phyloP scores from a whole-genome alignment of 2,113 vertebrate species.

The Drymodes brunneopygia region DNA sequence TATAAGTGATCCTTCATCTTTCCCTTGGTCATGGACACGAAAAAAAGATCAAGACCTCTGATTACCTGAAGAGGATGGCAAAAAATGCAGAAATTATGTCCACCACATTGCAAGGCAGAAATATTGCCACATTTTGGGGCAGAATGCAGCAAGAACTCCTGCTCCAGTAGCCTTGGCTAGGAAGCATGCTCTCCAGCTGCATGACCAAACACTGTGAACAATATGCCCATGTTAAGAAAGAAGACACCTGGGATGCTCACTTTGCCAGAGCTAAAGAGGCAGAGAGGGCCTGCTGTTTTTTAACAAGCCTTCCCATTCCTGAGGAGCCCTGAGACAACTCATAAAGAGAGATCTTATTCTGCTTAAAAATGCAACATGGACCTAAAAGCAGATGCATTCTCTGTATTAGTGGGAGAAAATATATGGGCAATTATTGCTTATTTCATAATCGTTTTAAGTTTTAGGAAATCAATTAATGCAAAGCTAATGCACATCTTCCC shows the following conservation, averaged over 20 bases:
- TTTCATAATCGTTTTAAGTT: constrained; percentile 27
- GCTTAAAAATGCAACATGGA: background rate
- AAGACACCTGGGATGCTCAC: background rate
- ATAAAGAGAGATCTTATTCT: background rate
- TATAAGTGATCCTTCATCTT: background rate
- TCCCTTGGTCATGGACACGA: background rate
- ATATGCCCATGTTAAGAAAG: background rate
- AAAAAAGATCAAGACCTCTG: background rate
- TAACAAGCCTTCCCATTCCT: background rate
- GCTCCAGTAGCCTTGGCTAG: background rate
- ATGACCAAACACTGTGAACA: background rate
- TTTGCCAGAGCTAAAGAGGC: background rate
- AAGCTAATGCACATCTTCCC: constrained; percentile 20
- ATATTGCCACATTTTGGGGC: background rate
- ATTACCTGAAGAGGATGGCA: background rate
- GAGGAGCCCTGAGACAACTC: background rate
- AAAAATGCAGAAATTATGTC: background rate
- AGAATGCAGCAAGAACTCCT: background rate
- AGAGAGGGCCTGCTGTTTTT: background rate
- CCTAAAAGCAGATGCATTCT: constrained; percentile 23
- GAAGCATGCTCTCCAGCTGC: background rate
- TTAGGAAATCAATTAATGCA: constrained; percentile 40
- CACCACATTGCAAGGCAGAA: background rate
- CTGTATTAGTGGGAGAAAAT: background rate
- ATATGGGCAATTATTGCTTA: constrained; percentile 19